Percentiles rank a stretch among this genome's conserved stretches.
Conservation (phyloP, 2,888 invertebrate species). For the Dilophus febrilis region DNA sequence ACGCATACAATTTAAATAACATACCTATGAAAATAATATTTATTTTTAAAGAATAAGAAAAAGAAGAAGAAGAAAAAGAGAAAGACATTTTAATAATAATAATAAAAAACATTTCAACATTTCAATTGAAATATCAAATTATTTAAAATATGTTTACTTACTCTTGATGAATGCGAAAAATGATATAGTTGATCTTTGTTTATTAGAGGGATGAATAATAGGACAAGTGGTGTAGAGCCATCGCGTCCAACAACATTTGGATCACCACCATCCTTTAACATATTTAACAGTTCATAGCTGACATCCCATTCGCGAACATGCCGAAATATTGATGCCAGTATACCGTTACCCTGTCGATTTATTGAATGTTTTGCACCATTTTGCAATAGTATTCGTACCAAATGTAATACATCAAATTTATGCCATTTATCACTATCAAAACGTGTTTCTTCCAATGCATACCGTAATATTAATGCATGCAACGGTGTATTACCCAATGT, state of each 20-base stretch:
- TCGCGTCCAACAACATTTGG: conserved; percentile 54
- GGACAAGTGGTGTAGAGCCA: conserved; percentile 56
- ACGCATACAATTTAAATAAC: conserved; percentile 51
- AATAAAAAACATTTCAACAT: conserved; percentile 1
- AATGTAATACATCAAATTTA: conserved; percentile 56
- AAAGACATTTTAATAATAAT: conserved; percentile 4
- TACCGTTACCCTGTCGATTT: conserved; percentile 50
- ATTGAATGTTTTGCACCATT: conserved; percentile 49
- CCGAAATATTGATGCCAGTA: conserved; percentile 49
- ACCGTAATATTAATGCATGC: conserved; percentile 44
- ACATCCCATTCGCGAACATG: conserved; percentile 54
- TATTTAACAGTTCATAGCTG: conserved; percentile 30
- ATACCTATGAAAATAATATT: conserved; percentile 33
- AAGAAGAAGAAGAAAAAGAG: conserved; percentile 11
- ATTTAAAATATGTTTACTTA: conserved; percentile 17
- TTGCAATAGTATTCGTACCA: conserved; percentile 43
- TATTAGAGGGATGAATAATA: conserved; percentile 53
- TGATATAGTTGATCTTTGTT: conserved; percentile 57
- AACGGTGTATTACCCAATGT: conserved; percentile 56
- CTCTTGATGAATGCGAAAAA: conserved; percentile 57
- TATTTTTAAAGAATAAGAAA: neutral
- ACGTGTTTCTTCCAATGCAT: conserved; percentile 49
- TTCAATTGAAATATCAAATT: neutral
- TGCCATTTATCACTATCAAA: conserved; percentile 54
- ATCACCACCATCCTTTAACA: conserved; percentile 34